phyloP scores from a whole-genome alignment of 2,888 invertebrate genomes.

The Dryocosmus kuriphilus region DNA sequence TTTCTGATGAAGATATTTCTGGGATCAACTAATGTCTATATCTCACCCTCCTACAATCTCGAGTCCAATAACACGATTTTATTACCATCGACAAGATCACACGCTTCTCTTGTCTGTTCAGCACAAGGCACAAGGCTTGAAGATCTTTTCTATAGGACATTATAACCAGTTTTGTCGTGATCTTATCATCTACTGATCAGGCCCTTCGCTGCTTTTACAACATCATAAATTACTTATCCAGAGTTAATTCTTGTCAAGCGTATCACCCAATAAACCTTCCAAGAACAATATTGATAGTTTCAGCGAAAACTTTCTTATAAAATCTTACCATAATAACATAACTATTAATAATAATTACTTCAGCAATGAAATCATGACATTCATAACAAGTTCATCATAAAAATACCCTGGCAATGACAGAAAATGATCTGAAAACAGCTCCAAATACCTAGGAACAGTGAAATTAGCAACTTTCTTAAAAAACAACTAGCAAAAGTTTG shows the following conservation, averaged over 20 bases:
- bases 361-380: too few species aligned
- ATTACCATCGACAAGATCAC: slow-evolving; percentile 35
- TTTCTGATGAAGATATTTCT: slow-evolving; percentile 6
- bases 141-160: slow-evolving; percentile 10
- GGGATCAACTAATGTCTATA: slow-evolving; percentile 7
- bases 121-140: not conserved
- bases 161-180: slow-evolving; percentile 34
- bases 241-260: not conserved
- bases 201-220: slow-evolving; percentile 16
- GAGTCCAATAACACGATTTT: slow-evolving; percentile 24
- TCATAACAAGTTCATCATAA: too few species aligned
- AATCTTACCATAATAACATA: too few species aligned
- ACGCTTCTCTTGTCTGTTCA: slow-evolving; percentile 2
- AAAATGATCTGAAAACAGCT: too few species aligned
- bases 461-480: too few species aligned
- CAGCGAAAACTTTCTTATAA: too few species aligned
- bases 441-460: too few species aligned
- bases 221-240: not conserved
- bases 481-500: too few species aligned
- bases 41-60: not conserved
- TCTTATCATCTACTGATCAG: slow-evolving; percentile 10
- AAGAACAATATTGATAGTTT: too few species aligned
- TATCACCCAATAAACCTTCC: not conserved
- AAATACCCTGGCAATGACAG: too few species aligned
- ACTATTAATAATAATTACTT: too few species aligned